Evolutionary conservation across 2,888 invertebrate species (phyloP), one percentile per base, ranked within the genome.

Genomic region (Agrotis segetum): DNA sequence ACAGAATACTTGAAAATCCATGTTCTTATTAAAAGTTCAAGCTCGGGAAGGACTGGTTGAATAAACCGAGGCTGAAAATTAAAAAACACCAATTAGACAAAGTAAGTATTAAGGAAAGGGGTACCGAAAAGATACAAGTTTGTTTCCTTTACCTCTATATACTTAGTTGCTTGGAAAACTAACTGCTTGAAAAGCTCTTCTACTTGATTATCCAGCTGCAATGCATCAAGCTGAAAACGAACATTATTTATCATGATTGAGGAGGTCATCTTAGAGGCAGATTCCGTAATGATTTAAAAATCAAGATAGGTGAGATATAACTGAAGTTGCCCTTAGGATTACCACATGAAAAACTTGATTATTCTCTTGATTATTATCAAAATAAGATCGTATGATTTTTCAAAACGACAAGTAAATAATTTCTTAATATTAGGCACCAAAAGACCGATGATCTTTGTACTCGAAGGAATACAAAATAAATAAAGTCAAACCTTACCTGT

Each of bases 151-250:
- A 98, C 98, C 89, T 97, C 97, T 83, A 98, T 95, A 87, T 97
- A 97, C 87, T 97, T 97, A 3, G 97, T 93, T 59, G 97, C 96
- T 84, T 97, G 96, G 71, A 97, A 96, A 21, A 98, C 89, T 82
- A 98, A 97, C 70, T 97, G 96, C 79, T 97, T 97, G 61, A 98
- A 96, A 61, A 98, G 95, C 77, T 97, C 97, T 76, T 97, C 96
- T 63, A 99, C 97, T 94, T 99, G 98, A 77, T 96, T 96, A 91
- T 99, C 98, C 50, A 99, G 94, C 86, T 98, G 97, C n/a, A 97
- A 96, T 44, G 98, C 98, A 94, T 98, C 98, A 76, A 98, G 95
- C 97, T 98, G 85, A 24, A 65, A 79, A 70, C 69, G 5, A 24
- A 17, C 2, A 53, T 11, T 9, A 11, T 40, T 11, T 40, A 40